Conservation (phyloP, 2,113 vertebrate genomes). For the Pithys albifrons region DNA sequence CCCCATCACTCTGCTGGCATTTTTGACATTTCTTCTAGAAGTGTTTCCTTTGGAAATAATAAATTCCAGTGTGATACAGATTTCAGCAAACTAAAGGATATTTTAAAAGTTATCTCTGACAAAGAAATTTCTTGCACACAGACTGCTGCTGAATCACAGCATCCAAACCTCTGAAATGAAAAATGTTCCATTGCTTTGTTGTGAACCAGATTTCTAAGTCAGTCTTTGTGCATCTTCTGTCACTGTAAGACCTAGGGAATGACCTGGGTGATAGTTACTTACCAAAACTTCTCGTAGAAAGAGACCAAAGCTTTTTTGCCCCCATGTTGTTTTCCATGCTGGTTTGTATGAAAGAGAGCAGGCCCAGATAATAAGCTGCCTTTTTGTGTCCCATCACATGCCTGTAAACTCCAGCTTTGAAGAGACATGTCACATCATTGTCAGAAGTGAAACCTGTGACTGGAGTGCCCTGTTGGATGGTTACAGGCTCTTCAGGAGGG, state of each 20-base stretch:
- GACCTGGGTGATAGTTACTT: not conserved
- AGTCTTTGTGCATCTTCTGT: not conserved
- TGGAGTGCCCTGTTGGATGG: not conserved
- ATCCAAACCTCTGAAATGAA: not conserved
- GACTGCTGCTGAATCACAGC: not conserved
- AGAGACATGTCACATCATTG: not conserved
- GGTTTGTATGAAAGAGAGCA: not conserved
- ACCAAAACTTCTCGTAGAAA: not conserved
- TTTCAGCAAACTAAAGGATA: not conserved
- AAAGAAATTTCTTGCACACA: not conserved
- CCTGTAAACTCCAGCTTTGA: not conserved
- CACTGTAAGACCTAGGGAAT: not conserved
- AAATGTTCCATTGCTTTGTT: not conserved
- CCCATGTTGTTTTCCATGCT: not conserved
- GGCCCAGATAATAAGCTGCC: not conserved
- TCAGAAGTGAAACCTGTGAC: not conserved
- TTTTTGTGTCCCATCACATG: not conserved
- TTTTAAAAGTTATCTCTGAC: not conserved
- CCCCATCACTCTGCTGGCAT: not conserved
- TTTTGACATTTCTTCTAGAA: not conserved
- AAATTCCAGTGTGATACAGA: not conserved
- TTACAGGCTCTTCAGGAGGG: not conserved
- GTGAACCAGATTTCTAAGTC: not conserved
- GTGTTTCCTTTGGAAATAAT: not conserved
- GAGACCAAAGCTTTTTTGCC: not conserved